These are phyloP conservation scores for Eidolon dupreanum DNA, from an alignment of 2,797 vertebrate genomes.

Conservation along the genomic window DNA sequence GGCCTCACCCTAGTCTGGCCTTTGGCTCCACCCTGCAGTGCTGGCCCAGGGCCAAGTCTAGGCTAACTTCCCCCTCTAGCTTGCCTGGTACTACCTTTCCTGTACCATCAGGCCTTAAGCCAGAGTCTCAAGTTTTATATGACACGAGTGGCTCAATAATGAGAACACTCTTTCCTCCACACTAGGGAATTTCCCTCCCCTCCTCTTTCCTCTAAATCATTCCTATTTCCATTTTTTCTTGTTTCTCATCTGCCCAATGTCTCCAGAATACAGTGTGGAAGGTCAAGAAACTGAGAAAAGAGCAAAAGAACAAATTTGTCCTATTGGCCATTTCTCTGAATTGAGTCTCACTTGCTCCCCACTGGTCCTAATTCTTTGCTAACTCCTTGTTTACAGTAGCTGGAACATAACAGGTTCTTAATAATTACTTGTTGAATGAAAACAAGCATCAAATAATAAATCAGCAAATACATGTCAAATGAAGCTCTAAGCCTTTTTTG, in stretches of 20 bases:
- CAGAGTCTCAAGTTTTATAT: constrained; percentile 46
- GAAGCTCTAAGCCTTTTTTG: not conserved
- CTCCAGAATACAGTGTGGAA: not conserved
- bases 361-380: not conserved
- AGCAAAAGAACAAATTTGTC: not conserved
- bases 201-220: not conserved
- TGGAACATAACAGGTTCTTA: not conserved
- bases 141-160: not conserved
- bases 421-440: constrained; percentile 3
- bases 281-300: constrained; percentile 2
- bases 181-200: not conserved
- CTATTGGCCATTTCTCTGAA: not conserved
- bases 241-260: not conserved
- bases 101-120: constrained; percentile 20
- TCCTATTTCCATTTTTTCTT: not conserved
- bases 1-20: not conserved
- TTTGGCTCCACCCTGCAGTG: constrained; percentile 57
- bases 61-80: constrained; percentile 54
- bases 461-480: not conserved
- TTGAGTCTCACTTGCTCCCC: not conserved
- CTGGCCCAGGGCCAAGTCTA: constrained; percentile 51
- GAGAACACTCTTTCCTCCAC: not conserved
- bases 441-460: constrained; percentile 20
- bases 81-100: constrained; percentile 51
- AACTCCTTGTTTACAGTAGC: constrained; percentile 13